These are phyloP conservation scores for Lagodon rhomboides DNA, from an alignment of 2,797 vertebrate genomes.

Conservation along the genomic window DNA sequence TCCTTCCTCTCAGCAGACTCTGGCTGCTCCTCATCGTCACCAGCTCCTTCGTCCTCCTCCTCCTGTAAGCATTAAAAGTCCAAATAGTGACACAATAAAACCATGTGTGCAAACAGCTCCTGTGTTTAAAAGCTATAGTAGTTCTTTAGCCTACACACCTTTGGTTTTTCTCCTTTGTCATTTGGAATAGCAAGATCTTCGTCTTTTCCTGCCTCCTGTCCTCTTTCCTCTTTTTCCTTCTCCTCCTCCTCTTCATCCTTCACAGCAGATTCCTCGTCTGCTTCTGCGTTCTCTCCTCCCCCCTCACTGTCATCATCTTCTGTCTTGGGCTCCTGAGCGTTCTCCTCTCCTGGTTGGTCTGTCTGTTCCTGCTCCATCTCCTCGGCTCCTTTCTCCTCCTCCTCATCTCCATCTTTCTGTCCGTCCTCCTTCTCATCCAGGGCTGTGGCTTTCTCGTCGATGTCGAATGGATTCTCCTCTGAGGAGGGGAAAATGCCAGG, in stretches of 20 bases:
- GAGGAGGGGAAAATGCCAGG: background rate
- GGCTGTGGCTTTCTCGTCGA: conserved; percentile 87
- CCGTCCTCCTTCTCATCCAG: conserved; percentile 77
- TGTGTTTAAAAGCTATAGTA: background rate
- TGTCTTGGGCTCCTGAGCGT: conserved; percentile 70
- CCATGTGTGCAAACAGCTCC: background rate
- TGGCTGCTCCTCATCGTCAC: conserved; percentile 82
- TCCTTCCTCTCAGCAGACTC: conserved; percentile 90
- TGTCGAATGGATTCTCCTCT: conserved; percentile 92
- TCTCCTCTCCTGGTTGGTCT: conserved; percentile 73
- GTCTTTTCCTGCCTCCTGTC: conserved; percentile 64
- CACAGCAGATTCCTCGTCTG: conserved; percentile 71
- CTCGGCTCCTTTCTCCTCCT: conserved; percentile 67
- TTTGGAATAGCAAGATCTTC: conserved; percentile 73
- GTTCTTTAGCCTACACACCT: conserved; percentile 81
- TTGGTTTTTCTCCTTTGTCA: conserved; percentile 86
- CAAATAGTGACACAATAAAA: background rate
- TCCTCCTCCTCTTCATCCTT: conserved; percentile 60
- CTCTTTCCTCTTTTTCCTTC: conserved; percentile 69
- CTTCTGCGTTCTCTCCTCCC: conserved; percentile 72
- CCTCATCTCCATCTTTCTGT: conserved; percentile 65
- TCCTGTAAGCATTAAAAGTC: conserved; percentile 54
- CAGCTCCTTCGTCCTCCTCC: conserved; percentile 72
- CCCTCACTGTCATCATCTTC: conserved; percentile 75
- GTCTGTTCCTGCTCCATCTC: conserved; percentile 71